A percentile compares a stretch with the other conserved stretches of the same genome.
phyloP scores from a whole-genome alignment of 2,113 vertebrate genomes.

The Odocoileus virginianus region DNA sequence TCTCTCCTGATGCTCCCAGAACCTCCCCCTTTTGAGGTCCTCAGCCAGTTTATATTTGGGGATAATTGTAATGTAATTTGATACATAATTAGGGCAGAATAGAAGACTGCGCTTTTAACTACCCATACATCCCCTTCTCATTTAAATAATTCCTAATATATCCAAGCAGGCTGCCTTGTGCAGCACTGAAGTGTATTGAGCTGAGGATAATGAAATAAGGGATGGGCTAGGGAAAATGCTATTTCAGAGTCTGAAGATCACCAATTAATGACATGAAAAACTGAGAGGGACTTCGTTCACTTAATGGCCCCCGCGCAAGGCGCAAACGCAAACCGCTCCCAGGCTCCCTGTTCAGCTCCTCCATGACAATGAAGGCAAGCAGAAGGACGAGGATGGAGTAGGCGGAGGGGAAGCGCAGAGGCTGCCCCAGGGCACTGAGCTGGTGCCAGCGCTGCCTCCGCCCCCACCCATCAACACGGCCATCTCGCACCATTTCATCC shows the following conservation, averaged over 20 bases:
- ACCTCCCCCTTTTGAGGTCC: constrained; percentile 66
- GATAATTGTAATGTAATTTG: constrained; percentile 83
- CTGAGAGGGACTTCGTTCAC: constrained; percentile 72
- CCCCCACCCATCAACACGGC: not conserved
- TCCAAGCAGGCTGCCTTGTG: constrained; percentile 74
- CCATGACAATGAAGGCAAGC: not conserved
- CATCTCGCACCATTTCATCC: not conserved
- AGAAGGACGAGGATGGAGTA: not conserved
- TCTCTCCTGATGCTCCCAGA: constrained; percentile 46
- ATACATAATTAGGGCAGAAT: constrained; percentile 81
- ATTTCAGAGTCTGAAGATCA: constrained; percentile 81
- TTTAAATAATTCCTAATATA: constrained; percentile 86
- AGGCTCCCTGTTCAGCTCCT: not conserved
- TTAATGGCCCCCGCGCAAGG: constrained; percentile 66
- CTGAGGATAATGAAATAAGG: constrained; percentile 85
- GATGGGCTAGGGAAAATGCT: constrained; percentile 78
- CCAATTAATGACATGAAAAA: constrained; percentile 80
- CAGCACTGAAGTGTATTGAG: constrained; percentile 81
- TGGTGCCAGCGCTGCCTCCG: not conserved
- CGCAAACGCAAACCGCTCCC: not conserved
- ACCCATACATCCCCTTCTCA: constrained; percentile 82
- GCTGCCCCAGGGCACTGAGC: not conserved
- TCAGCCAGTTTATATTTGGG: constrained; percentile 79
- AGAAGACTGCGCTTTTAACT: constrained; percentile 81
- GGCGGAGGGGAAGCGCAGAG: not conserved